These are phyloP conservation scores for Eupithecia subfuscata DNA, from an alignment of 2,888 invertebrate genomes.

Conservation along the genomic window DNA sequence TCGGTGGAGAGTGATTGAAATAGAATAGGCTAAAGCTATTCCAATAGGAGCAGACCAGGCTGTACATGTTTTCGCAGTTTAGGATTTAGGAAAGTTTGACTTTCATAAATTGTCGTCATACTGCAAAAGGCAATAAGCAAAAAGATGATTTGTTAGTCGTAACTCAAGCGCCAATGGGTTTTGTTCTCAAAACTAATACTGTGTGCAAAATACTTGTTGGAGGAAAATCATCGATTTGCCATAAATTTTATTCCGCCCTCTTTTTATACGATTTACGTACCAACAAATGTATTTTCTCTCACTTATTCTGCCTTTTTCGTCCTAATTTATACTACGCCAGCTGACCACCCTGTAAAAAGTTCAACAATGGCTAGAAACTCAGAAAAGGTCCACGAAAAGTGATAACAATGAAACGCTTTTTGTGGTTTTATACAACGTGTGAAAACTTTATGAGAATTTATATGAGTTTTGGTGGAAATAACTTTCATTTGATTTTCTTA, in stretches of 20 bases:
- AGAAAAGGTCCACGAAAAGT: slow-evolving; percentile 51
- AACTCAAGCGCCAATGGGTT: background rate
- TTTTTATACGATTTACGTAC: background rate
- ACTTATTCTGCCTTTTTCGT: slow-evolving; percentile 19
- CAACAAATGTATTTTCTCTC: slow-evolving; percentile 1
- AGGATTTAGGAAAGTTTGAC: background rate
- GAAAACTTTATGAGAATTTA: slow-evolving; percentile 38
- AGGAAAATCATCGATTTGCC: background rate
- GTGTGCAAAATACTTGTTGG: background rate
- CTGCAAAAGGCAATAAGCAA: background rate
- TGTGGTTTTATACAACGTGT: slow-evolving; percentile 47
- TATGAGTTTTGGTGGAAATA: slow-evolving; percentile 7
- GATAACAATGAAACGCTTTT: slow-evolving; percentile 63
- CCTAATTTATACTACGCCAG: slow-evolving; percentile 38
- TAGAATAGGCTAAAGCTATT: background rate
- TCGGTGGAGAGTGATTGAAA: background rate
- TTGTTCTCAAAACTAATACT: background rate
- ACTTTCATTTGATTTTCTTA: background rate
- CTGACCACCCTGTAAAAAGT: slow-evolving; percentile 55
- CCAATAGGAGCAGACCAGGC: background rate
- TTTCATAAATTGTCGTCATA: background rate
- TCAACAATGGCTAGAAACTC: slow-evolving; percentile 52
- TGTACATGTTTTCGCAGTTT: background rate
- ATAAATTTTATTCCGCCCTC: background rate
- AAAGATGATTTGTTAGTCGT: background rate